Conservation (phyloP, 2,888 invertebrate species). For the Rhopalosiphum nymphaeae region DNA sequence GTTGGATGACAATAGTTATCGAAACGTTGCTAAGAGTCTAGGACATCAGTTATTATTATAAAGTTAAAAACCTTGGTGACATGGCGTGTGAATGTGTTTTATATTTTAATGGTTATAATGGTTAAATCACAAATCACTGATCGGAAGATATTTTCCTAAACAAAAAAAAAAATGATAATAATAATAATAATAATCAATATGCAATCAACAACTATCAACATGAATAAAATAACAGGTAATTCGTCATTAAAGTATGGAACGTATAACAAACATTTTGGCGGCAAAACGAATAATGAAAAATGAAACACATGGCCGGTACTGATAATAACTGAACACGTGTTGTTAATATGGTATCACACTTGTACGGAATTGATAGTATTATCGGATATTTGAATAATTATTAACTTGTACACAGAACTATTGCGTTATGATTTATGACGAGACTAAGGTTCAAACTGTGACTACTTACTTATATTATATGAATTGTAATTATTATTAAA, state of each 20-base stretch:
- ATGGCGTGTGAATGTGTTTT: neutral
- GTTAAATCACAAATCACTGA: neutral
- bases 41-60: no score
- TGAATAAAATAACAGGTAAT: no score
- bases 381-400: neutral
- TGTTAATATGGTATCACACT: neutral
- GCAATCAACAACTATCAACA: neutral
- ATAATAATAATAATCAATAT: neutral
- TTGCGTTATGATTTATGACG: neutral
- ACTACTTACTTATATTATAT: neutral
- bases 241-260: neutral
- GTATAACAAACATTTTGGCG: slow-evolving; percentile 21
- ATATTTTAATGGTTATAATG: neutral
- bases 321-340: neutral
- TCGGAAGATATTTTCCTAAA: neutral
- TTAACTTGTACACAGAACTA: neutral
- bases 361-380: neutral
- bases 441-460: neutral
- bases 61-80: no score
- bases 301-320: neutral
- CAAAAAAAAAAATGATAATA: no score
- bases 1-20: neutral
- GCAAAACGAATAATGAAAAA: slow-evolving; percentile 1
- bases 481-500: neutral
- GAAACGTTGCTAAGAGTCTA: no score